phyloP scores from a whole-genome alignment of 1,140 invertebrate species.

The Physella acuta region DNA sequence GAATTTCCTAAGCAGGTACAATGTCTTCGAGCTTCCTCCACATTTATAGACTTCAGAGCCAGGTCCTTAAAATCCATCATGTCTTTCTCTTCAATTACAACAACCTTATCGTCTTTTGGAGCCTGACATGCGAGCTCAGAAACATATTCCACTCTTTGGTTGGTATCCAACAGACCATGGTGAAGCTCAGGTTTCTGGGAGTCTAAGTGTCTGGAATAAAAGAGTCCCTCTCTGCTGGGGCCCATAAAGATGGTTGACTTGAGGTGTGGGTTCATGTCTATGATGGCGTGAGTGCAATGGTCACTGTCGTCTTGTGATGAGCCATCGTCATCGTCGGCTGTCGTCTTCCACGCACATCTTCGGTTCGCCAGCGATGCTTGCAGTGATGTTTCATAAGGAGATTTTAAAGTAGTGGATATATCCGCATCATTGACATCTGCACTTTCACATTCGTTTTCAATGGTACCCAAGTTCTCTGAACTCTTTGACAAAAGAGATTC shows the following conservation, averaged over 20 bases:
- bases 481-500: neutral
- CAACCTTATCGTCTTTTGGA: neutral
- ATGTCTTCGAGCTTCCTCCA: too few species aligned
- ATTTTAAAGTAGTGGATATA: neutral
- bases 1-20: too few species aligned
- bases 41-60: too few species aligned
- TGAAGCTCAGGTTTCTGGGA: too few species aligned
- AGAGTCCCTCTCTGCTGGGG: too few species aligned
- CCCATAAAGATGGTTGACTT: neutral
- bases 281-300: neutral
- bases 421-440: neutral
- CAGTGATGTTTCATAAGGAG: neutral
- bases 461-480: neutral
- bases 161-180: too few species aligned
- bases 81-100: neutral
- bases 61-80: neutral
- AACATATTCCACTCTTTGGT: too few species aligned
- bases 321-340: constrained; percentile 6
- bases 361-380: constrained; percentile 8
- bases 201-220: too few species aligned
- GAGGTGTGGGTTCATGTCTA: neutral
- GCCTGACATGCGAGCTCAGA: neutral
- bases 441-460: neutral
- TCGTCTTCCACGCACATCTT: neutral
- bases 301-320: constrained; percentile 13